phyloP scores from a whole-genome alignment of 1,140 invertebrate species.

The Rhopalosiphum maidis region DNA sequence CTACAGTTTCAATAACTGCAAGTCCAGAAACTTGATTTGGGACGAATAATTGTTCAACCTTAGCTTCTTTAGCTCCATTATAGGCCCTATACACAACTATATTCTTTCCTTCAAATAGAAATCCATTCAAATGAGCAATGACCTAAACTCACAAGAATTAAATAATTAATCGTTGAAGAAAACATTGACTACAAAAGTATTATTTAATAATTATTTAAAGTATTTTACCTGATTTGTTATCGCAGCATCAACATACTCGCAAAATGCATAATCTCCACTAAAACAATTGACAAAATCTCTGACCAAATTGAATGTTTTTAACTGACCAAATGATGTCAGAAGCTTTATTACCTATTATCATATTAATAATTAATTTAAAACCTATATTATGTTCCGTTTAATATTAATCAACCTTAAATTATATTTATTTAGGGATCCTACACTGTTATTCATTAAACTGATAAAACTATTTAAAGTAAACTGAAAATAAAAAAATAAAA shows the following conservation, averaged over 20 bases:
- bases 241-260: conserved; percentile 96
- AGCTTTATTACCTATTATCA: conserved; percentile 87
- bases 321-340: conserved; percentile 94
- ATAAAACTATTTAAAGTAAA: background rate
- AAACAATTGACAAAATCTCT: conserved; percentile 96
- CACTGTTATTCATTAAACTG: background rate
- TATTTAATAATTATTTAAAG: background rate
- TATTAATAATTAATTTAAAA: background rate
- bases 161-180: background rate
- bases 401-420: background rate
- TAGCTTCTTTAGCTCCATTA: conserved; percentile 92
- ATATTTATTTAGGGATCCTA: background rate
- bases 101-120: conserved; percentile 99
- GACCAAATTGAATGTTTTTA: conserved; percentile 97
- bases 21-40: conserved; percentile 95
- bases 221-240: conserved; percentile 92
- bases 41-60: conserved; percentile 76
- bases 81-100: conserved; percentile 96
- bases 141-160: conserved; percentile 69
- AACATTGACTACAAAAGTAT: background rate
- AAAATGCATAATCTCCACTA: conserved; percentile 99
- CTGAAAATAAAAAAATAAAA: too few relatives aligned
- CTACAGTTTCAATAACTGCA: conserved; percentile 84
- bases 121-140: conserved; percentile 97
- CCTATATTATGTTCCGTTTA: background rate